Evolutionary conservation across 1,140 invertebrate genomes (phyloP), one percentile per base, ranked within the genome.

Genomic region (Reticulitermes speratus): DNA sequence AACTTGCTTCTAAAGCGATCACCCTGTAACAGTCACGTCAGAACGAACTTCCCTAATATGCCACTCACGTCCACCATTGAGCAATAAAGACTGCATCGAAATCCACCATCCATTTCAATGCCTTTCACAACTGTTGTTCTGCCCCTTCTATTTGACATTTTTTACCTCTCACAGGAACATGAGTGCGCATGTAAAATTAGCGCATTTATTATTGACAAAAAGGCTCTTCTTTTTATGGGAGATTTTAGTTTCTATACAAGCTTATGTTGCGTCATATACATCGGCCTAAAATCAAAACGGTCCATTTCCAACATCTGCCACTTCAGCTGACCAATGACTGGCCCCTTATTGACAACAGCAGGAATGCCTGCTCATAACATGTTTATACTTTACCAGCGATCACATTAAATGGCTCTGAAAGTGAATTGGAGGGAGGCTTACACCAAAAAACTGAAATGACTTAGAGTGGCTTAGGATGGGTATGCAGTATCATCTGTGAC

Each of bases 201-300:
- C n/a, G 65, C 65, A 75, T 75, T 75, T 75, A 75, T 75, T 75
- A 75, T 75, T 75, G 25, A 75, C 65, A 75, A n/a, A 16, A 55
- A 25, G n/a, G 65, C 9, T 75, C 0, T 7, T 75, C 7, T 30
- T 75, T 75, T 30, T 75, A 75, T n/a, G 65, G 65, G 9, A 12
- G 65, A 16, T 55, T 55, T 5, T 16, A 19, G 1, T 21, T 21
- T 0, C 5, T 21, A 55, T 55, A 21, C 19, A 21, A 55, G 14
- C 52, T 55, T 16, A 12, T 19, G 52, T 2, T 21, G 52, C 19
- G 14, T 12, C 52, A 21, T 16, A 55, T 21, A 16, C 52, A 21
- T 16, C 52, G 19, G 19, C 19, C 19, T 21, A 21, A 16, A 55
- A 55, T 9, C 19, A 21, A 55, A 55, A 55, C 19, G 52, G 14